A percentile compares a stretch with the other conserved stretches of the same genome.
These are phyloP conservation scores for Danio kyathit DNA, from an alignment of 2,797 vertebrate species.

Conservation along the genomic window DNA sequence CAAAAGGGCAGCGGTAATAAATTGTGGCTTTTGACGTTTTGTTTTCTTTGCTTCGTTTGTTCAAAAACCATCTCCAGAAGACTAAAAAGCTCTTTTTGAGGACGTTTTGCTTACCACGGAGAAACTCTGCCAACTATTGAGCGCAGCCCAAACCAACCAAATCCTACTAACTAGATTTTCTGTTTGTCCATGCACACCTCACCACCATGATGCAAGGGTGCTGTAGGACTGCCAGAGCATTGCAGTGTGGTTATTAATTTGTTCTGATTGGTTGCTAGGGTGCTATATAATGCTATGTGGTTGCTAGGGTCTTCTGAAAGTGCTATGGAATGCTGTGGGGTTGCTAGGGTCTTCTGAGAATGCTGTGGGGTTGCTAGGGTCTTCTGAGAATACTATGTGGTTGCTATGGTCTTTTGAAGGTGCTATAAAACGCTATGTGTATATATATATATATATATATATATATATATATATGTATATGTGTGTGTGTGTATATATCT, in stretches of 20 bases:
- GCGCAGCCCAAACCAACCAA: slow-evolving; percentile 28
- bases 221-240: background rate
- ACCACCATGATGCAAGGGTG: background rate
- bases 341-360: too few species aligned
- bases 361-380: background rate
- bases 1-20: slow-evolving; percentile 35
- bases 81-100: slow-evolving; percentile 44
- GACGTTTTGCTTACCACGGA: slow-evolving; percentile 23
- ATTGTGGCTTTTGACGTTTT: slow-evolving; percentile 45
- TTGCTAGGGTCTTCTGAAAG: too few species aligned
- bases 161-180: slow-evolving; percentile 12
- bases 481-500: too few species aligned
- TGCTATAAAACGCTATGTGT: too few species aligned
- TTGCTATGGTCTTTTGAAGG: too few species aligned
- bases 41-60: slow-evolving; percentile 38
- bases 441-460: too few species aligned
- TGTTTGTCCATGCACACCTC: background rate
- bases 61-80: slow-evolving; percentile 41
- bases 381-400: too few species aligned
- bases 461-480: too few species aligned
- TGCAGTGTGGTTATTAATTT: too few species aligned
- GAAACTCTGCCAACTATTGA: slow-evolving; percentile 28
- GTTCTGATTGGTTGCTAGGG: too few species aligned
- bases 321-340: too few species aligned
- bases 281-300: too few species aligned